Evolutionary conservation across 1,140 invertebrate genomes (phyloP).

Genomic region (Aradophagus sp.): DNA sequence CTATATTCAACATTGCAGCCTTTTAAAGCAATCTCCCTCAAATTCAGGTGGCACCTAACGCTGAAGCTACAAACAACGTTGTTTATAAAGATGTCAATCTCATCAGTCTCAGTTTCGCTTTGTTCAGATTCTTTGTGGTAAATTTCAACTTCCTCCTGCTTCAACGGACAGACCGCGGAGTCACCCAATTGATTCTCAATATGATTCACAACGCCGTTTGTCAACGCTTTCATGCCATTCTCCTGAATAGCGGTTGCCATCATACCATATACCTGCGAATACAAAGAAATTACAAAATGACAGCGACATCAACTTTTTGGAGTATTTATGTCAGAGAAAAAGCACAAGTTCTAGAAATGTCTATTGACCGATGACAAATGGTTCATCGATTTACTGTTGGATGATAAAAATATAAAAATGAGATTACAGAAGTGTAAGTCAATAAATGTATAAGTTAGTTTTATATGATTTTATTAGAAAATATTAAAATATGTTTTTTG

Average conservation of each 20-base stretch:
- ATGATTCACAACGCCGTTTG: slow-evolving; percentile 75
- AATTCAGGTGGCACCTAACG: slow-evolving; percentile 97
- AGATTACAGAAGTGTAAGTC: too few relatives aligned
- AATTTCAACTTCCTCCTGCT: slow-evolving; percentile 63
- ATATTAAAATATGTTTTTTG: too few relatives aligned
- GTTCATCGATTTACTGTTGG: too few relatives aligned
- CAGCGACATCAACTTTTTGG: too few relatives aligned
- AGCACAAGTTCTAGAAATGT: too few relatives aligned
- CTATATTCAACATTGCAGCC: slow-evolving; percentile 96
- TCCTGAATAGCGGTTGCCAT: slow-evolving; percentile 85
- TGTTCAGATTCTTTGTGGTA: slow-evolving; percentile 53
- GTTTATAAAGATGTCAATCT: slow-evolving; percentile 95
- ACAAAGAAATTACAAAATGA: slow-evolving; percentile 2
- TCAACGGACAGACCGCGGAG: slow-evolving; percentile 57
- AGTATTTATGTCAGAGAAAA: too few relatives aligned
- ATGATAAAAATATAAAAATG: too few relatives aligned
- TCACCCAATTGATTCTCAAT: slow-evolving; percentile 74
- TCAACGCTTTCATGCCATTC: slow-evolving; percentile 81
- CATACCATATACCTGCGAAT: slow-evolving; percentile 68
- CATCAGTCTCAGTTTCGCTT: slow-evolving; percentile 68
- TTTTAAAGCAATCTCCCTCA: slow-evolving; percentile 93
- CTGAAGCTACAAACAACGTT: slow-evolving; percentile 99
- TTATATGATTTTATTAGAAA: too few relatives aligned
- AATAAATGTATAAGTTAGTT: too few relatives aligned
- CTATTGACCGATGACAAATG: too few relatives aligned